Evolutionary conservation across 2,113 vertebrate genomes (phyloP).

Genomic region (Calyptomena viridis): DNA sequence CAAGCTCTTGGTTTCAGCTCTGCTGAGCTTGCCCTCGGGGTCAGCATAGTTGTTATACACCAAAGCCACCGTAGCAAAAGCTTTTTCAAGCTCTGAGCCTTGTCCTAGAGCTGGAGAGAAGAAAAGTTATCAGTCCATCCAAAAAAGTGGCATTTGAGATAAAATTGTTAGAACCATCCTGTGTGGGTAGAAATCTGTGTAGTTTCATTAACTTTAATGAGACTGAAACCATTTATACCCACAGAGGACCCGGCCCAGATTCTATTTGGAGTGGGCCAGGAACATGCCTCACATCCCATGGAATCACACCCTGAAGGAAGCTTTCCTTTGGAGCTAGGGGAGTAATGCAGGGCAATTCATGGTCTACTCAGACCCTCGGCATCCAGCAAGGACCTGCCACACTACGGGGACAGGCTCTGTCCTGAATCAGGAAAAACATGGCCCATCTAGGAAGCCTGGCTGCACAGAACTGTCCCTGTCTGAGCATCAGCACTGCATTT

Average conservation of each 20-base stretch:
- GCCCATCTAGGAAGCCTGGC: not conserved
- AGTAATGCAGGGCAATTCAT: rapidly evolving
- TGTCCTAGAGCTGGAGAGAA: slow-evolving; percentile 66
- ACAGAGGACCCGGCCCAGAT: slow-evolving; percentile 25
- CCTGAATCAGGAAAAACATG: not conserved
- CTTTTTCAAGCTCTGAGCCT: slow-evolving; percentile 77
- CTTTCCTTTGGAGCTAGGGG: rapidly evolving
- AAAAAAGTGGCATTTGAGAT: not conserved
- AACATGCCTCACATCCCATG: not conserved
- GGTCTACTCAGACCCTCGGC: not conserved
- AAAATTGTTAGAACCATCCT: not conserved
- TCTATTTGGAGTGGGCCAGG: slow-evolving; percentile 30
- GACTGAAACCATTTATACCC: not conserved
- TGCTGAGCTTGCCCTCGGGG: slow-evolving; percentile 70
- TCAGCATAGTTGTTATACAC: slow-evolving; percentile 73
- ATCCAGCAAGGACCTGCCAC: not conserved
- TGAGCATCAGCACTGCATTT: not conserved
- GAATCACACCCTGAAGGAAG: not conserved
- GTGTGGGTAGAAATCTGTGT: not conserved
- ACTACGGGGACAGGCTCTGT: not conserved
- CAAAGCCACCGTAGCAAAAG: slow-evolving; percentile 68
- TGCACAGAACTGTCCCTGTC: rapidly evolving
- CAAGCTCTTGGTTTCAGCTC: slow-evolving; percentile 68
- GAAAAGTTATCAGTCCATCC: not conserved
- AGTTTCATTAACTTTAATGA: slow-evolving; percentile 45